A percentile compares a stretch with the other conserved stretches of the same genome.
These are phyloP conservation scores for Neuroscelio doddi DNA, from an alignment of 2,888 invertebrate species.

Conservation along the genomic window DNA sequence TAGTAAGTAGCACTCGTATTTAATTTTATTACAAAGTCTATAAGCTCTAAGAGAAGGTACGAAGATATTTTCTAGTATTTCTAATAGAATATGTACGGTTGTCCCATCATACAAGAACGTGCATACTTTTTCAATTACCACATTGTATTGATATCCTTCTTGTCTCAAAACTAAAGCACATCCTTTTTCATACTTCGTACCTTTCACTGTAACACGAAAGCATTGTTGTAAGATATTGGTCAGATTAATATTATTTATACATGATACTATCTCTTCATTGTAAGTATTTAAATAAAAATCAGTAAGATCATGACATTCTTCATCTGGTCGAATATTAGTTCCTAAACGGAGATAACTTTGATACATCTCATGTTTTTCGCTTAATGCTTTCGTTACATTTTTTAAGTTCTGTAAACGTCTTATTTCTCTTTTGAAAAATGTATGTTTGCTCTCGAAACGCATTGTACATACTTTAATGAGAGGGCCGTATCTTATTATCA, in stretches of 20 bases:
- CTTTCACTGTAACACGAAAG: slow-evolving; percentile 22
- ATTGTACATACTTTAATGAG: slow-evolving; percentile 47
- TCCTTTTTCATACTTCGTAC: slow-evolving; percentile 32
- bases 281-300: slow-evolving; percentile 17
- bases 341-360: slow-evolving; percentile 36
- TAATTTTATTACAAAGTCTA: slow-evolving; percentile 12
- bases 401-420: slow-evolving; percentile 18
- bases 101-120: slow-evolving; percentile 9
- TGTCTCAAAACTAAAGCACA: slow-evolving; percentile 19
- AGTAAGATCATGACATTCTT: background rate
- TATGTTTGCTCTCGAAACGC: slow-evolving; percentile 54
- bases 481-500: slow-evolving; percentile 45
- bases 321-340: too few species aligned
- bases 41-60: slow-evolving; percentile 23
- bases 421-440: slow-evolving; percentile 48
- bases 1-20: slow-evolving; percentile 29
- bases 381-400: slow-evolving; percentile 22
- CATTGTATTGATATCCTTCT: slow-evolving; percentile 27
- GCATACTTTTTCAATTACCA: slow-evolving; percentile 32
- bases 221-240: slow-evolving; percentile 15
- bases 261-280: slow-evolving; percentile 11
- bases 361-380: slow-evolving; percentile 27
- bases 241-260: slow-evolving; percentile 3
- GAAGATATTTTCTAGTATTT: slow-evolving; percentile 28
- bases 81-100: slow-evolving; percentile 23